Base-by-base conservation (phyloP, 2,888 invertebrate species). In the Drosophila phalerata region DNA sequence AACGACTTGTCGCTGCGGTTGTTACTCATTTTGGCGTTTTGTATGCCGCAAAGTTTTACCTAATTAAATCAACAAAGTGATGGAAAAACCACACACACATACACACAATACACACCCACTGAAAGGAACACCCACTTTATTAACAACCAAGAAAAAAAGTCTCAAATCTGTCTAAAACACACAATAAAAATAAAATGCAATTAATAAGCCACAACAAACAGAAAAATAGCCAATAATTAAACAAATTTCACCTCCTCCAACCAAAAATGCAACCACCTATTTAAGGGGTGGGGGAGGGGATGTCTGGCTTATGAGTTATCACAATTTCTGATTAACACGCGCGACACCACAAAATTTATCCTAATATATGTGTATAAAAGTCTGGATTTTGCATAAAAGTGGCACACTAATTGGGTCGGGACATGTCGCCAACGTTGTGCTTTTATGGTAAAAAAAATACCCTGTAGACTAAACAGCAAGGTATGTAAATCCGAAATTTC, bases 51-150 rank as follows among this genome's bases (percentile, higher is more conserved):
- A 76, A 73, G 69, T 77, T 86, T 88, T 88, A 66, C 68, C 85
- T 84, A 84, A 88, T 84, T 84, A 88, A 88, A 73, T 78, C 79
- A 74, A 75, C 79, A 73, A 86, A 81, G 57, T 56, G 76, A 13
- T 75, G 78, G 58, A 52, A 69, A 81, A 72, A 43, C 69, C 78
- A 55, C 60, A 66, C 22, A 57, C n/a, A 15, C 17, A 17, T 34
- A 69, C 11, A 47, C 43, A 13, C 11, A 42, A 30, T 43, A 17
- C 38, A 69, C n/a, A 47, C 43, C 10, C 15, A 42, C 6, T 43
- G 15, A 28, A 11, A 53, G 40, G 6, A 30, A 19, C 38, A 28
- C 52, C 19, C 15, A 48, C 9, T 22, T 8, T 19, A 55, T 19
- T 15, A n/a, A 47, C 43, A 43, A 8, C 6, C 13, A 22, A 13